A percentile compares a stretch with the other conserved stretches of the same genome.
Evolutionary conservation across 2,797 vertebrate species (phyloP).

Genomic region (Notoglanidium macrostoma): DNA sequence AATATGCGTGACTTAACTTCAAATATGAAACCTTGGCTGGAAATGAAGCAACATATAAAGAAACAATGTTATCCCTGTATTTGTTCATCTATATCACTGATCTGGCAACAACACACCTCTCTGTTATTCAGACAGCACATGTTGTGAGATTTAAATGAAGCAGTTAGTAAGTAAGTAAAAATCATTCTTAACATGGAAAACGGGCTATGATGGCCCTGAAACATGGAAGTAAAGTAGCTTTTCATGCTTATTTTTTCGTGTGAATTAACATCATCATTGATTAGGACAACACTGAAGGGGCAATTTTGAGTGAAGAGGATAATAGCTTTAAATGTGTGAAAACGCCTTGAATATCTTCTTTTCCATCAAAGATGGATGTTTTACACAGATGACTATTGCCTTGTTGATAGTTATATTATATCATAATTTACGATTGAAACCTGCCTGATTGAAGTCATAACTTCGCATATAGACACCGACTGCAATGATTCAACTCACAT

Average conservation of each 20-base stretch:
- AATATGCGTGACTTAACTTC: conserved; percentile 57
- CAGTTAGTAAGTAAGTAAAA: neutral
- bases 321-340: neutral
- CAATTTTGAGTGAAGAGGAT: neutral
- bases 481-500: neutral
- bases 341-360: neutral
- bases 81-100: neutral
- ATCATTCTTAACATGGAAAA: neutral
- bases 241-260: neutral
- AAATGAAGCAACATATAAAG: conserved; percentile 45
- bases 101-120: neutral
- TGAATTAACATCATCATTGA: neutral
- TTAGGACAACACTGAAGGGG: neutral
- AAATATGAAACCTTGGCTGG: conserved; percentile 47
- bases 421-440: neutral
- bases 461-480: neutral
- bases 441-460: neutral
- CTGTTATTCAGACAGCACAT: neutral
- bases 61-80: conserved; percentile 9
- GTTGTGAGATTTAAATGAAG: neutral
- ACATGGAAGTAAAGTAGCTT: neutral
- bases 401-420: neutral
- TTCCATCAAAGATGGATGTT: neutral
- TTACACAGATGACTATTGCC: neutral
- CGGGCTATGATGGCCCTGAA: too few relatives aligned